phyloP scores from a whole-genome alignment of 2,888 invertebrate species.

The Thysanoteuthis rhombus region DNA sequence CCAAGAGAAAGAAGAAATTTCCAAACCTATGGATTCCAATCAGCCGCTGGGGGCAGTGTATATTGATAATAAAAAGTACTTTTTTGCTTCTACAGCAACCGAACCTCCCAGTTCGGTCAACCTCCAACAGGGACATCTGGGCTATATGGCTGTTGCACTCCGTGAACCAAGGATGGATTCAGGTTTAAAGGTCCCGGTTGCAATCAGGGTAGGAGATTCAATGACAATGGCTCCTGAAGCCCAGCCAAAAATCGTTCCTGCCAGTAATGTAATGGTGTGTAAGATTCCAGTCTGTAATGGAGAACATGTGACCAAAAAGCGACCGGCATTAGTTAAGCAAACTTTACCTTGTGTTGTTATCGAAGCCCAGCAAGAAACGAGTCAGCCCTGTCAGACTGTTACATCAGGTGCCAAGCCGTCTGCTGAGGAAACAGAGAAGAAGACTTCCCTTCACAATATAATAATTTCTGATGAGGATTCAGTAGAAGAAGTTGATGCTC shows the following conservation, averaged over 20 bases:
- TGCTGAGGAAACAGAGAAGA: background rate
- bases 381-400: background rate
- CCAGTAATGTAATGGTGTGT: constrained; percentile 51
- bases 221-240: constrained; percentile 43
- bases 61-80: constrained; percentile 1
- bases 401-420: background rate
- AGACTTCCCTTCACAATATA: background rate
- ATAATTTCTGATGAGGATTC: background rate
- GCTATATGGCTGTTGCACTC: constrained; percentile 64
- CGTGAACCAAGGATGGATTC: constrained; percentile 57
- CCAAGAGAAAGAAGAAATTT: background rate
- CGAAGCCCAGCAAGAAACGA: background rate
- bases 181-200: constrained; percentile 46
- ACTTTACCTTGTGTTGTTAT: constrained; percentile 22
- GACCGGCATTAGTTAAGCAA: constrained; percentile 19
- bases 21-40: background rate
- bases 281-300: constrained; percentile 23
- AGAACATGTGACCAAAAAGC: background rate
- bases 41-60: background rate
- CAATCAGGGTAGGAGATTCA: constrained; percentile 37
- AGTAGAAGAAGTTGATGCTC: background rate
- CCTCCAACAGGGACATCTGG: constrained; percentile 54
- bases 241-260: constrained; percentile 50
- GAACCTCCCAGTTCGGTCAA: constrained; percentile 30
- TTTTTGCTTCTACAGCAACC: background rate